Evolutionary conservation across 2,888 invertebrate genomes (phyloP).

Genomic region (Tetragnatha montana): DNA sequence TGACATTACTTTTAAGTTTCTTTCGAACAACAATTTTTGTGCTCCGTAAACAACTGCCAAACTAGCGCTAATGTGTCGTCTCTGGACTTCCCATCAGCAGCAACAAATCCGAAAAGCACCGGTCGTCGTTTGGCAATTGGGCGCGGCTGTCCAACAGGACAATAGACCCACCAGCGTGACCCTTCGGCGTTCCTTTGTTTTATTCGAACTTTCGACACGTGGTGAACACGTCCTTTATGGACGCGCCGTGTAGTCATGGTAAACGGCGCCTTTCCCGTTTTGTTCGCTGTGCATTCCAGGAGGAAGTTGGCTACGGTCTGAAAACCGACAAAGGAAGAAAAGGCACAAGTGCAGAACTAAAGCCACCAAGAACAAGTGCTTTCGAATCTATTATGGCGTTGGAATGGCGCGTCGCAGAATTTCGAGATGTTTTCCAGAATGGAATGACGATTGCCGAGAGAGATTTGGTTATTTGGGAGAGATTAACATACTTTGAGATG

Average conservation of each 20-base stretch:
- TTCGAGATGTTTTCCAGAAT: no score
- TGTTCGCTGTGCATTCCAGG: conserved; percentile 3
- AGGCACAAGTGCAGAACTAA: conserved; percentile 8
- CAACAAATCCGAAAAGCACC: conserved; percentile 29
- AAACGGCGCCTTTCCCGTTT: conserved; percentile 14
- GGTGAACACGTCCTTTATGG: conserved; percentile 38
- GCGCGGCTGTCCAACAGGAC: conserved; percentile 41
- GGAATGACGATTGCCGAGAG: no score
- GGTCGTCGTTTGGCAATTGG: conserved; percentile 40
- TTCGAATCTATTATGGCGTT: not conserved
- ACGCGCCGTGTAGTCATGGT: not conserved
- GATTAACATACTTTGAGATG: no score
- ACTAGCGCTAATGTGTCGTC: not conserved
- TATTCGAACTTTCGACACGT: conserved; percentile 35
- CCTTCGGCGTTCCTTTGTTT: conserved; percentile 37
- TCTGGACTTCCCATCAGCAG: not conserved
- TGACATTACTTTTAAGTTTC: not conserved
- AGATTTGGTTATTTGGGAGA: no score
- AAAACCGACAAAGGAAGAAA: conserved; percentile 26
- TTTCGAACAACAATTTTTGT: not conserved
- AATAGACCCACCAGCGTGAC: conserved; percentile 37
- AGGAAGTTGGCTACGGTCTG: conserved; percentile 39
- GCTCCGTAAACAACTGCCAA: conserved; percentile 9
- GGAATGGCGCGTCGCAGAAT: no score
- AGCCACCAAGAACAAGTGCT: not conserved